phyloP scores from a whole-genome alignment of 2,113 vertebrate genomes.

The Hippopotamus amphibius region DNA sequence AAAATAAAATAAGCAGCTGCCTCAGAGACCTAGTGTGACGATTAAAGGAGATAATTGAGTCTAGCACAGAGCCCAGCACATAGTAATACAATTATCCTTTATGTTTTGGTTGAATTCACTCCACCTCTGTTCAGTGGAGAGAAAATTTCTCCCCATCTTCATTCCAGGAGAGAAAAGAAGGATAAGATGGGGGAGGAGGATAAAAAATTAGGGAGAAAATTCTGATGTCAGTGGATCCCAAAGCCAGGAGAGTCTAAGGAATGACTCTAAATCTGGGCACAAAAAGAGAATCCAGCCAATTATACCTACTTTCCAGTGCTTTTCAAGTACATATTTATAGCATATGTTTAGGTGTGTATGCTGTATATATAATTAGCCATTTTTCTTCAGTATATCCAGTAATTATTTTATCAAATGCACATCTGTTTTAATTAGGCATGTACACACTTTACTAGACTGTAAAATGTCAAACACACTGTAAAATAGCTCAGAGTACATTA shows the following conservation, averaged over 20 bases:
- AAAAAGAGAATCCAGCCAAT: slow-evolving; percentile 53
- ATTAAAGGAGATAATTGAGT: background rate
- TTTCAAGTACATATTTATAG: slow-evolving; percentile 60
- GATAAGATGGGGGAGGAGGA: background rate
- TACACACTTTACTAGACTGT: slow-evolving; percentile 77
- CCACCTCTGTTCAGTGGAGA: background rate
- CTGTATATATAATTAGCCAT: slow-evolving; percentile 69
- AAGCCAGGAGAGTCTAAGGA: slow-evolving; percentile 41
- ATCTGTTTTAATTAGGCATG: slow-evolving; percentile 82
- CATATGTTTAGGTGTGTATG: slow-evolving; percentile 59
- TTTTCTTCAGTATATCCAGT: slow-evolving; percentile 77
- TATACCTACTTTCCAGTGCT: slow-evolving; percentile 60
- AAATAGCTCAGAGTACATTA: slow-evolving; percentile 78
- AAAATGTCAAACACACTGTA: slow-evolving; percentile 82
- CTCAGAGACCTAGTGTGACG: background rate
- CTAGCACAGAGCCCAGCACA: background rate
- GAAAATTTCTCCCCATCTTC: background rate
- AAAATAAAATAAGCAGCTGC: background rate
- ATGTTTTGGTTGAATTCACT: background rate
- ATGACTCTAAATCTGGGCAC: background rate
- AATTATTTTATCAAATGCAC: slow-evolving; percentile 81
- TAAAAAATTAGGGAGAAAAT: slow-evolving; percentile 10
- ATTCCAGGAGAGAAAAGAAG: background rate
- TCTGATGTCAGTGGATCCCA: background rate
- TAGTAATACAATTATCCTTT: background rate